These are phyloP conservation scores for Macaria liturata DNA, from an alignment of 2,888 invertebrate species.

Conservation along the genomic window DNA sequence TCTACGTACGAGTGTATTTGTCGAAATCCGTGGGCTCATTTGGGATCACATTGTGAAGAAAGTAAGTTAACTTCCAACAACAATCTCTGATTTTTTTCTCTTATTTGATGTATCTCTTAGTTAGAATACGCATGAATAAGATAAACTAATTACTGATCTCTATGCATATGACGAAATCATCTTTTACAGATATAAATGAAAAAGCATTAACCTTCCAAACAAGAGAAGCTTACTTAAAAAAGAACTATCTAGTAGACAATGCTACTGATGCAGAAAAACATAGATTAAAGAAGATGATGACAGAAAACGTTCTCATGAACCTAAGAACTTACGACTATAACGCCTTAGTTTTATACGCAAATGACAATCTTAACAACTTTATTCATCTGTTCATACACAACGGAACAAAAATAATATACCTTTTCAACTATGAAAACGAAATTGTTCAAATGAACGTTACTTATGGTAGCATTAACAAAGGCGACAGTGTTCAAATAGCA, in stretches of 20 bases:
- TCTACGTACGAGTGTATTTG: conserved; percentile 96
- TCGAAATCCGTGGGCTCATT: conserved; percentile 96
- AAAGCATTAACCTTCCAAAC: conserved; percentile 95
- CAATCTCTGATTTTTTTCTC: too few species aligned
- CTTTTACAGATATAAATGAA: conserved; percentile 91
- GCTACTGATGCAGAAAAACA: conserved; percentile 85
- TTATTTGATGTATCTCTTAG: too few species aligned
- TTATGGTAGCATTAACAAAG: conserved; percentile 89
- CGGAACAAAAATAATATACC: conserved; percentile 90
- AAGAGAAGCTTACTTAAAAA: conserved; percentile 90
- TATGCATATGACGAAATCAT: too few species aligned
- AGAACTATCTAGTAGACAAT: conserved; percentile 89
- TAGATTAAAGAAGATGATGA: conserved; percentile 88
- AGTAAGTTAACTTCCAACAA: conserved; percentile 84
- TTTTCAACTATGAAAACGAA: conserved; percentile 92
- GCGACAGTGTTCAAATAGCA: conserved; percentile 94
- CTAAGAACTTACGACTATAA: conserved; percentile 93
- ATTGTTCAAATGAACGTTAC: conserved; percentile 91
- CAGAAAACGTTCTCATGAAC: conserved; percentile 93
- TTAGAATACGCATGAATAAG: too few species aligned
- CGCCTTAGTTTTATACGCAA: conserved; percentile 93
- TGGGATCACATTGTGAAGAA: conserved; percentile 94
- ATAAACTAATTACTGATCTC: too few species aligned
- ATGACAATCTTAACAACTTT: conserved; percentile 97
- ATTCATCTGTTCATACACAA: conserved; percentile 93